Evolutionary conservation across 2,797 vertebrate genomes (phyloP).

Genomic region (Muraenolepis orangiensis): DNA sequence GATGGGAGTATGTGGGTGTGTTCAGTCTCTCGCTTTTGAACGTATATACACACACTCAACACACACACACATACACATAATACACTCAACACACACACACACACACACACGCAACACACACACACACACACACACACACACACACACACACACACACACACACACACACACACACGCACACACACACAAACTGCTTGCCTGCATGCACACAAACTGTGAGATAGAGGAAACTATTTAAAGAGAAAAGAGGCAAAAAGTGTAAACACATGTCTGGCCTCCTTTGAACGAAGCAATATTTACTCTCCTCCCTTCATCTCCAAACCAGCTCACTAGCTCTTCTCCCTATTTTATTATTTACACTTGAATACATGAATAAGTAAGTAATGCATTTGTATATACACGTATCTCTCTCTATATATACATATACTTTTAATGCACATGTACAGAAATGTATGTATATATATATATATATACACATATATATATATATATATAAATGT

Average conservation of each 20-base stretch:
- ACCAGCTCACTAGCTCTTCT: constrained; percentile 23
- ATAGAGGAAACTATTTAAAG: constrained; percentile 51
- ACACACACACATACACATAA: constrained; percentile 9
- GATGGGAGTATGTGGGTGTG: background rate
- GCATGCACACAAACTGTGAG: constrained; percentile 34
- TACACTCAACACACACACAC: constrained; percentile 8
- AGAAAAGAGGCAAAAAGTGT: constrained; percentile 68
- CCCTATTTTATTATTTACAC: background rate
- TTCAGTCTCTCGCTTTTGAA: background rate
- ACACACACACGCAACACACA: background rate
- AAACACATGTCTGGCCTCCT: constrained; percentile 69
- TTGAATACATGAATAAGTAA: background rate
- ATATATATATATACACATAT: too few species aligned
- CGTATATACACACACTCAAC: background rate
- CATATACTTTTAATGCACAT: background rate
- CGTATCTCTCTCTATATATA: too few species aligned
- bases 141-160: constrained; percentile 25
- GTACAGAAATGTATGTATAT: too few species aligned
- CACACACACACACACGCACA: constrained; percentile 29
- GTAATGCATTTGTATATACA: background rate
- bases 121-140: constrained; percentile 2
- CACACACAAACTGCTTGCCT: constrained; percentile 25
- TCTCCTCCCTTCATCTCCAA: constrained; percentile 6
- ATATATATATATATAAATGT: too few species aligned
- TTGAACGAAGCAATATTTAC: constrained; percentile 59